Percentiles rank a stretch among this genome's conserved stretches.
phyloP scores from a whole-genome alignment of 2,888 invertebrate species.

The Lasioglossum lativentre region DNA sequence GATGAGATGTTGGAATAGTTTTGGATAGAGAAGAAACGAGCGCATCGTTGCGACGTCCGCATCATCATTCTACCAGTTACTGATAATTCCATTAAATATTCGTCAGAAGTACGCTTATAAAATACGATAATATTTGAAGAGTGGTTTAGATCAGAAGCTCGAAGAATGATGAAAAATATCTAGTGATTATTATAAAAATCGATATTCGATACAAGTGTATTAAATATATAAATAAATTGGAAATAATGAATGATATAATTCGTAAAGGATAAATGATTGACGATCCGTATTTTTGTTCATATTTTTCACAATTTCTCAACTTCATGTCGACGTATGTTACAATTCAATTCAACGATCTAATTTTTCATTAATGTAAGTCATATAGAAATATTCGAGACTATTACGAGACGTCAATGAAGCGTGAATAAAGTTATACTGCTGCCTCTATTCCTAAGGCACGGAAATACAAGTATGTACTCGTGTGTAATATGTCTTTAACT shows the following conservation, averaged over 20 bases:
- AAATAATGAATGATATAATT: constrained; percentile 27
- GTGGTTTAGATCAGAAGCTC: constrained; percentile 50
- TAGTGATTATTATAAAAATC: constrained; percentile 38
- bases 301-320: constrained; percentile 16
- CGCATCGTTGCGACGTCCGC: background rate
- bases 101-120: constrained; percentile 8
- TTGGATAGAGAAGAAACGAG: constrained; percentile 13
- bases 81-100: constrained; percentile 35
- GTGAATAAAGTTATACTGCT: constrained; percentile 46
- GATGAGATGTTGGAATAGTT: constrained; percentile 33
- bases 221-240: background rate
- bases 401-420: constrained; percentile 43
- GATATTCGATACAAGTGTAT: constrained; percentile 17
- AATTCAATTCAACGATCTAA: constrained; percentile 27
- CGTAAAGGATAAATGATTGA: constrained; percentile 26
- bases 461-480: constrained; percentile 52
- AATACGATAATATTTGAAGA: constrained; percentile 17
- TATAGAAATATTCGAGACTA: constrained; percentile 23
- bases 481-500: constrained; percentile 46
- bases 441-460: constrained; percentile 68
- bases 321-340: constrained; percentile 15
- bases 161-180: constrained; percentile 49
- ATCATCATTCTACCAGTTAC: constrained; percentile 44
- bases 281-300: constrained; percentile 9
- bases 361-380: constrained; percentile 8